Percentiles rank a stretch among this genome's conserved stretches.
phyloP scores from a whole-genome alignment of 2,888 invertebrate genomes.

The Podabrus alpinus region DNA sequence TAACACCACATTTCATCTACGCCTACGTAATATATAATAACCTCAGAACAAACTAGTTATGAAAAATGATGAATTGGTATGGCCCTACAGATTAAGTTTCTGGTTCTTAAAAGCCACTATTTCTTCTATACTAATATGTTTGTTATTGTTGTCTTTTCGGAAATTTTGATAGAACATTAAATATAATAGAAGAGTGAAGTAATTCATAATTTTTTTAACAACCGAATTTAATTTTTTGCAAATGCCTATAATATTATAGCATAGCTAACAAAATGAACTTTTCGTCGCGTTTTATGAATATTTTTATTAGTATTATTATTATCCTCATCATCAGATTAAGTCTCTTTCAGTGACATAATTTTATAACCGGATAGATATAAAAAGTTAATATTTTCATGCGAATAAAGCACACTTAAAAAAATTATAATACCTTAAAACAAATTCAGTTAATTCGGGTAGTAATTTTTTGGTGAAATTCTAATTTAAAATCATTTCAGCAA shows the following conservation, averaged over 20 bases:
- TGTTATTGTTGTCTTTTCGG: neutral
- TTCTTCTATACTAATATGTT: conserved; percentile 13
- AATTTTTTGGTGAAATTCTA: too few relatives aligned
- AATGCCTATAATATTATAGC: neutral
- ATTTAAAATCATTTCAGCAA: neutral
- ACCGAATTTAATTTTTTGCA: neutral
- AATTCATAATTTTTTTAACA: neutral
- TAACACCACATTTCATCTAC: conserved; percentile 21
- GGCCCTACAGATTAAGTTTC: conserved; percentile 14
- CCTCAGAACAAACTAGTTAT: conserved; percentile 8
- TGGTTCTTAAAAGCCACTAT: conserved; percentile 6
- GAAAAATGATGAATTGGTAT: conserved; percentile 14
- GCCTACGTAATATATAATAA: conserved; percentile 14
- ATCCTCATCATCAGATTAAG: neutral
- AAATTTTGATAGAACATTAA: neutral
- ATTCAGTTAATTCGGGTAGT: neutral
- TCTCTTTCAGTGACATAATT: neutral
- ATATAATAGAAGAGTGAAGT: too few relatives aligned
- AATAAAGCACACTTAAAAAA: neutral
- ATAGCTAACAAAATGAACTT: neutral
- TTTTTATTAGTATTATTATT: neutral
- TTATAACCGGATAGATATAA: neutral
- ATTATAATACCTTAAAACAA: neutral
- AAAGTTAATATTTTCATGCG: neutral
- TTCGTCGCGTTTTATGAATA: neutral